Percentiles rank a stretch among this genome's conserved stretches.
Conservation (phyloP, 2,113 vertebrate genomes). For the Laticauda colubrina region DNA sequence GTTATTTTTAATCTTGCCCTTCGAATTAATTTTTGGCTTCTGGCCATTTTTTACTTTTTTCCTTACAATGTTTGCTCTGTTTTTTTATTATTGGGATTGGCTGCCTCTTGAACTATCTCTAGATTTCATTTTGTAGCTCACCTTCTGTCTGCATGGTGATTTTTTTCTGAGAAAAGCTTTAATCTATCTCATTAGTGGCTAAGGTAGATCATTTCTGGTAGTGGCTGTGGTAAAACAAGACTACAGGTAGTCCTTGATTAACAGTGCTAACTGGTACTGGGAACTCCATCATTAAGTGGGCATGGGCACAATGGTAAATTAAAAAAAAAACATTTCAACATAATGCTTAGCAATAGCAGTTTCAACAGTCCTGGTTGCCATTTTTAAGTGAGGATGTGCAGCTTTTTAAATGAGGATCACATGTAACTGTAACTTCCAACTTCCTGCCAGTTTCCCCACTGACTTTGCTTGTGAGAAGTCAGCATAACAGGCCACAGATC, state of each 20-base stretch:
- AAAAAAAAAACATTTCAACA: neutral
- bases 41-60: neutral
- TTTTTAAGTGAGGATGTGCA: neutral
- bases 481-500: neutral
- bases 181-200: neutral
- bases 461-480: neutral
- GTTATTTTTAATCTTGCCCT: neutral
- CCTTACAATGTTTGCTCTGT: neutral
- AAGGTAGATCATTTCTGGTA: neutral
- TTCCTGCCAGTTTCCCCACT: neutral
- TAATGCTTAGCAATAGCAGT: neutral
- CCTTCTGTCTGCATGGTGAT: neutral
- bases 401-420: neutral
- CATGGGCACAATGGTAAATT: neutral
- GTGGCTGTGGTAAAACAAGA: neutral
- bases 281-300: neutral
- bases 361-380: neutral
- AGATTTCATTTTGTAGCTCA: neutral
- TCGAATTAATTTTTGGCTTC: neutral
- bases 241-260: neutral
- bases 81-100: neutral
- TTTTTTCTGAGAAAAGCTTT: neutral
- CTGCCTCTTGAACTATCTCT: neutral
- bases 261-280: neutral
- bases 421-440: neutral